Evolutionary conservation across 2,888 invertebrate species (phyloP), one percentile per base, ranked within the genome.

Genomic region (Galerucella nymphaeae): DNA sequence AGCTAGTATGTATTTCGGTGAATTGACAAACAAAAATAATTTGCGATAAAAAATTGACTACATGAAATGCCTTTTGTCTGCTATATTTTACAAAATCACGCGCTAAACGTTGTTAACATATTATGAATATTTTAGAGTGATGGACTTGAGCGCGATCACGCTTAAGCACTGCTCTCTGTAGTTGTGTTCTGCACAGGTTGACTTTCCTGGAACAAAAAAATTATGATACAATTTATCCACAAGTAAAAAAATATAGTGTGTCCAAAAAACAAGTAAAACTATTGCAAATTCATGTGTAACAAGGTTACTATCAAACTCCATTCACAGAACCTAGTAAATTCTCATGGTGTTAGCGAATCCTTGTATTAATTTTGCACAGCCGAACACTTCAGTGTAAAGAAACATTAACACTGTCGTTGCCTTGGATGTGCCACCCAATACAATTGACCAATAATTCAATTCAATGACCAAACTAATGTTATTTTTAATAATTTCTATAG

Each of bases 81-180:
- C 86, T 82, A 80, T 80, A 78, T 65, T 73, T 74, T 82, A 81
- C 82, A 85, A 84, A 85, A 83, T 85, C 86, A 86, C 86, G 85
- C 86, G 85, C 85, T 86, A 86, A 85, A 83, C 84, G 85, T 85
- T 86, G 86, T 85, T 85, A 66, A 84, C 85, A 83, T 84, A 77
- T 76, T 84, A 84, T 83, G 79, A 83, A 82, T 79, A 80, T 81
- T 53, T 53, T 82, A 78, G 77, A 78, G 75, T 80, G 81, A 79
- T 81, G 80, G 82, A 82, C 82, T 84, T 78, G 78, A 81, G 80
- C 82, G 82, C 80, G 80, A 75, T 73, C 79, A 80, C 82, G 82
- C 81, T 84, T 89, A 90, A 87, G 90, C 90, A 85, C 88, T 89
- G 88, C 90, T 90, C 85, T 90, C 90, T 76, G 89, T 88, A 81